Evolutionary conservation across 2,888 invertebrate species (phyloP), one percentile per base, ranked within the genome.

Genomic region (Eupithecia subumbrata): DNA sequence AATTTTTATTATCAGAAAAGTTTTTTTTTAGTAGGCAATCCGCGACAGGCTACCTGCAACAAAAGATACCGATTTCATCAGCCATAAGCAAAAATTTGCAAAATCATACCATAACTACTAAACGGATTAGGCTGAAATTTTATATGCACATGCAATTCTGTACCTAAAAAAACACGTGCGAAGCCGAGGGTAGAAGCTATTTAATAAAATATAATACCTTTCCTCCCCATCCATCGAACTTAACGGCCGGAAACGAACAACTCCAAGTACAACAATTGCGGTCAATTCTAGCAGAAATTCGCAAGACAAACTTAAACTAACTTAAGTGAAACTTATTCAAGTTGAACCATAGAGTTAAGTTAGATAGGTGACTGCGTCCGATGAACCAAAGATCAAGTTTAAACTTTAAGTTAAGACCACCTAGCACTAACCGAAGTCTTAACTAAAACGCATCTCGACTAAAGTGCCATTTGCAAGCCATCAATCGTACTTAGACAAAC

Each of bases 401-500:
- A 80, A 77, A 74, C 78, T 76, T 45, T 66, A 72, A 69, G 73
- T 73, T 66, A 68, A 68, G 68, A 45, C 43, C 66, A 37, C 34
- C 60, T 34, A 64, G 34, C 18, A 18, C 34, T 64, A 18, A 64
- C 64, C 64, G 68, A 82, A 76, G 81, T 81, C 37, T 37, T 79
- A 67, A 74, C 60, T 71, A 25, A 69, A 86, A 84, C 82, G 81
- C 84, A 84, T 85, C 83, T 80, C 79, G 71, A 80, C 82, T 85
- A 84, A 77, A 78, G 81, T 79, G 81, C 86, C 85, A 84, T 86
- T 87, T 83, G 86, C 83, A 77, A 83, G 78, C 82, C 85, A 85
- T 85, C 84, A 84, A 78, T 85, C 82, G 82, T 81, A 83, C 83
- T 88, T 84, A 82, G 79, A 82, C 78, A 69, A 85, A 86, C 84